Evolutionary conservation across 2,888 invertebrate species (phyloP).

Genomic region (Serrognathus titanus): DNA sequence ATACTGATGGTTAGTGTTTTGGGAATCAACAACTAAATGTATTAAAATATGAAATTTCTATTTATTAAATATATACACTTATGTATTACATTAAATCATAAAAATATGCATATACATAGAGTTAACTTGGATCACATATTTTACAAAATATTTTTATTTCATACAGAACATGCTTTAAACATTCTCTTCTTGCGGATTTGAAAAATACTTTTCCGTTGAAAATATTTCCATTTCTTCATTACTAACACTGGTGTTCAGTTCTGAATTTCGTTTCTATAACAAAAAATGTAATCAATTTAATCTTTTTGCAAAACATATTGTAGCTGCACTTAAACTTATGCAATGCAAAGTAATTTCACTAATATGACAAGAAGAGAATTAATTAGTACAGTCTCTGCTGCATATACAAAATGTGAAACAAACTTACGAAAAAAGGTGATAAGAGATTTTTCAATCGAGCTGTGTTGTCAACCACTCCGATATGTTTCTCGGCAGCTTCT

Average conservation of each 20-base stretch:
- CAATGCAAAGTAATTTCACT: too few relatives aligned
- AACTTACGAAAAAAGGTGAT: slow-evolving; percentile 55
- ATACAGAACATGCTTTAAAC: too few relatives aligned
- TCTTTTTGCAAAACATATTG: too few relatives aligned
- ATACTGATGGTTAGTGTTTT: too few relatives aligned
- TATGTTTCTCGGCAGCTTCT: slow-evolving; percentile 59
- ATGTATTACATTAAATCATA: background rate
- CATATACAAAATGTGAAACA: too few relatives aligned
- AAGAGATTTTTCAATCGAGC: slow-evolving; percentile 56
- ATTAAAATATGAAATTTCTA: background rate
- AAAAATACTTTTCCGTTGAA: background rate
- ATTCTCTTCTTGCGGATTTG: too few relatives aligned
- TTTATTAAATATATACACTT: background rate
- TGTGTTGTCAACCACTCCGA: slow-evolving; percentile 55
- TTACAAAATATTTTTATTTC: too few relatives aligned
- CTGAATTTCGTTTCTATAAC: background rate
- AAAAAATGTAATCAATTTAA: background rate
- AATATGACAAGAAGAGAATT: too few relatives aligned
- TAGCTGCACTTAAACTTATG: too few relatives aligned
- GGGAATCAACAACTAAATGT: background rate
- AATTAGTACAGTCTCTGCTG: too few relatives aligned
- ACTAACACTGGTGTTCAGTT: background rate
- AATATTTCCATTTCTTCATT: background rate
- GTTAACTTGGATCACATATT: background rate
- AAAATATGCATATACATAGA: background rate